Base-by-base conservation (phyloP, 2,888 invertebrate genomes). In the Allophyes oxyacanthae region DNA sequence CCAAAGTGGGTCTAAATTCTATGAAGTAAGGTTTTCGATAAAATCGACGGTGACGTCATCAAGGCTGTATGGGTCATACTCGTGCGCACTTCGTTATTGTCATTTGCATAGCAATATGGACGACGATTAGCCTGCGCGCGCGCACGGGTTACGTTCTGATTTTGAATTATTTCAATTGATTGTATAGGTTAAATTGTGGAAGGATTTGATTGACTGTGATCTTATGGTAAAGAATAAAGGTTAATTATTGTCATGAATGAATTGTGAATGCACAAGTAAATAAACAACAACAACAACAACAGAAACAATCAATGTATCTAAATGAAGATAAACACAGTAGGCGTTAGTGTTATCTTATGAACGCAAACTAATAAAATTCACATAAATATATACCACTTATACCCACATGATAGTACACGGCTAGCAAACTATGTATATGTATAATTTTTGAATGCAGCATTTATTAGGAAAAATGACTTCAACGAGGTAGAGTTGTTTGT, bases 51-150 rank as follows among this genome's bases (percentile, higher is more conserved):
- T 88, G 85, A 88, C 88, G 88, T 88, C 86, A 88, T 56, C 80
- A 79, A 84, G 81, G 84, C 84, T 86, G 75, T 73, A 64, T 74
- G 69, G 82, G 80, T 81, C 81, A 79, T 76, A 79, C 77, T 83
- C 85, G 79, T 82, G 83, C 82, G 83, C 80, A 76, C 61, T 70
- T 84, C 63, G 77, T 81, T 81, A 81, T 60, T 66, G 62, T 65
- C 68, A 84, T 89, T 88, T 82, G 78, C 85, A 86, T 89, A 75
- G 66, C 69, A 70, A 75, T 81, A 82, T 84, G 76, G 75, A 51
- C 37, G 52, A 34, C 62, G 59, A 75, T 74, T 68, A 66, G 53
- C 56, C 43, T 45, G 69, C 28, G 14, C 55, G 30, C 54, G 26
- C 38, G 54, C 60, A 52, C 30, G n/a, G 33, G 38, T 46, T 54